Conservation (phyloP, 2,797 vertebrate species). For the Myripristis jacobus region DNA sequence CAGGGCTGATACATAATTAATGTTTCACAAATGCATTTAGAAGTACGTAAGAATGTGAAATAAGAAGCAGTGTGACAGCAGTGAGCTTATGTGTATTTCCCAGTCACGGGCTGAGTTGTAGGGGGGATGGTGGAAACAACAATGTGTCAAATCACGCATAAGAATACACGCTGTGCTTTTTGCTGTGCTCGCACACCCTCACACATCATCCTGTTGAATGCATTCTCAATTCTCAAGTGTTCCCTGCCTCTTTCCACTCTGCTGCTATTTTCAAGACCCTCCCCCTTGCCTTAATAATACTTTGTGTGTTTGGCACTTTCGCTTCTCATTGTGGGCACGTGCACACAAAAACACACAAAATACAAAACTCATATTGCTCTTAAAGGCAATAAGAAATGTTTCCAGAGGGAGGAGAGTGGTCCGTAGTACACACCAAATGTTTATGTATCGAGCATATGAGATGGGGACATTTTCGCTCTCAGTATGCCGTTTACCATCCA, state of each 20-base stretch:
- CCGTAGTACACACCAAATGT: not conserved
- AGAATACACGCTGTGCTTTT: not conserved
- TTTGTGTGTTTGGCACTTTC: not conserved
- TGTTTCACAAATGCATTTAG: not conserved
- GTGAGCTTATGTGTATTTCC: not conserved
- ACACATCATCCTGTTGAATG: not conserved
- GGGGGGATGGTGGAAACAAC: not conserved
- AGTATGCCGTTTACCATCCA: not conserved
- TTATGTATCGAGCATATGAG: not conserved
- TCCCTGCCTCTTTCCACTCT: not conserved
- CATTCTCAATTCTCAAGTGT: no score
- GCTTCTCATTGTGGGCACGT: no score
- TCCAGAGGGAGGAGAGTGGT: conserved; percentile 1
- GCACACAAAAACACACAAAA: not conserved
- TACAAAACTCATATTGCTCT: conserved; percentile 3
- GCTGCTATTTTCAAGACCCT: not conserved
- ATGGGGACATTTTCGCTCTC: conserved; percentile 2
- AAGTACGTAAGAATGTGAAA: not conserved
- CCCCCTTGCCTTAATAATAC: not conserved
- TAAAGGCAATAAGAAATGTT: conserved; percentile 4
- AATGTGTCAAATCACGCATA: not conserved
- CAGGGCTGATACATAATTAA: not conserved
- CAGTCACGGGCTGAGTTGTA: not conserved
- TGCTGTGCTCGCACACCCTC: not conserved
- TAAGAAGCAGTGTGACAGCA: not conserved